Evolutionary conservation across 30 jellyfish, hydroid and myxozoan genomes (phyloP), one percentile per base, ranked within the genome.

Genomic region (Nemopilema nomurai): DNA sequence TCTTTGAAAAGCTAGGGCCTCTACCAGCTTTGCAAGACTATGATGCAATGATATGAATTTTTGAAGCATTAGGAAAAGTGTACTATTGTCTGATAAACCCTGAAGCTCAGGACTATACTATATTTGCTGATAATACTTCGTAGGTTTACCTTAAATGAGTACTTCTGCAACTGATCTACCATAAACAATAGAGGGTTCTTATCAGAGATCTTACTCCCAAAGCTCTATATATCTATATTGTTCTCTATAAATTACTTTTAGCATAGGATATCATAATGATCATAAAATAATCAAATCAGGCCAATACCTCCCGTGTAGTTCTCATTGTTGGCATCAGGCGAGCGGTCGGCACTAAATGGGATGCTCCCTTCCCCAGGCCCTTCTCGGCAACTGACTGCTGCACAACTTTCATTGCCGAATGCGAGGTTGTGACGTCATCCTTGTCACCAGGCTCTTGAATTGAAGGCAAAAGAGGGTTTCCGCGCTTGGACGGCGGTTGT

Each of bases 11-110:
- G 62, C 53, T 73, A 24, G 98, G 90, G 0, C 97, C 93, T 21
- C 62, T 71, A 23, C 92, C 96, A 30, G 93, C 98, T 41, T 75
- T 77, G 78, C 98, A 93, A 1, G 98, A 93, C 98, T 93, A 51
- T 18, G 69, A 74, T n/a, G 21, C 21, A 49, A 18, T 28, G 69
- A 62, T 64, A 71, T 80, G 0, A 23, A 72, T 8, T 26, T 24
- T 29, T 19, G 8, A 21, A 29, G 22, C 25, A 21, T 29, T 70
- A 27, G 25, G 6, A 22, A 22, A 21, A 70, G 6, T 16, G 22
- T 62, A 24, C 29, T 8, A 27, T 9, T 16, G 8, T 70, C 9
- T 20, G 20, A 13, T 13, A 13, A 51, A 51, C 20, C 20, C 18
- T 13, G 16, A 51, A 13, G 16, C 18, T 51, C 20, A 51, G 16